Conservation (phyloP, 2,113 vertebrate genomes). For the Cercocebus atys region DNA sequence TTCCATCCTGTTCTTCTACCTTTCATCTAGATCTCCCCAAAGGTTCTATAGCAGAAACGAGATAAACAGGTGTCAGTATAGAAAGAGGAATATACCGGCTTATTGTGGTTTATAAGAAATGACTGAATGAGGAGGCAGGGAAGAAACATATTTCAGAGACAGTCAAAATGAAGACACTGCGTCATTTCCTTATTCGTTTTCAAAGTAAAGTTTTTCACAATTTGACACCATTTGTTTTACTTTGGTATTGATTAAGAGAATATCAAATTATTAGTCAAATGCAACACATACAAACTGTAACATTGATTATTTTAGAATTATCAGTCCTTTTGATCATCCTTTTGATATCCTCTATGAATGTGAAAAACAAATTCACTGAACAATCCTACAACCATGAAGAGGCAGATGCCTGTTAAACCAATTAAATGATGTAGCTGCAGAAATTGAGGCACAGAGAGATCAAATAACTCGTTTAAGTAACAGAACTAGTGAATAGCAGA, state of each 20-base stretch:
- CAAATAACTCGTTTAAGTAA: not conserved
- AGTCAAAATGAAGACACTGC: not conserved
- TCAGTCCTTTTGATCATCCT: not conserved
- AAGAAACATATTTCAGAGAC: slow-evolving; percentile 2
- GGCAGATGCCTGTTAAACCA: not conserved
- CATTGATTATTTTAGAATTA: not conserved
- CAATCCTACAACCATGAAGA: not conserved
- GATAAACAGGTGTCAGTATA: not conserved
- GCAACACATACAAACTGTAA: not conserved
- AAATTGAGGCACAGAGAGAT: not conserved
- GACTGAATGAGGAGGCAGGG: not conserved
- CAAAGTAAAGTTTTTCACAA: not conserved
- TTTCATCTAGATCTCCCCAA: slow-evolving; percentile 38
- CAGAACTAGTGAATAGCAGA: not conserved
- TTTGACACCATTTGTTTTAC: not conserved
- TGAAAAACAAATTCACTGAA: not conserved
- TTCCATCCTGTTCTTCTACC: not conserved
- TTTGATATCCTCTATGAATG: not conserved
- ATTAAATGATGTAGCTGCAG: not conserved
- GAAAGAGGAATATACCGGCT: not conserved
- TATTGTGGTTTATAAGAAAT: not conserved
- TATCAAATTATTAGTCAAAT: not conserved
- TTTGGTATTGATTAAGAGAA: not conserved
- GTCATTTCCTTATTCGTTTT: not conserved
- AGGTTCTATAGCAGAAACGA: slow-evolving; percentile 23